These are phyloP conservation scores for Ginglymostoma cirratum DNA, from an alignment of 2,113 vertebrate genomes.

Conservation along the genomic window DNA sequence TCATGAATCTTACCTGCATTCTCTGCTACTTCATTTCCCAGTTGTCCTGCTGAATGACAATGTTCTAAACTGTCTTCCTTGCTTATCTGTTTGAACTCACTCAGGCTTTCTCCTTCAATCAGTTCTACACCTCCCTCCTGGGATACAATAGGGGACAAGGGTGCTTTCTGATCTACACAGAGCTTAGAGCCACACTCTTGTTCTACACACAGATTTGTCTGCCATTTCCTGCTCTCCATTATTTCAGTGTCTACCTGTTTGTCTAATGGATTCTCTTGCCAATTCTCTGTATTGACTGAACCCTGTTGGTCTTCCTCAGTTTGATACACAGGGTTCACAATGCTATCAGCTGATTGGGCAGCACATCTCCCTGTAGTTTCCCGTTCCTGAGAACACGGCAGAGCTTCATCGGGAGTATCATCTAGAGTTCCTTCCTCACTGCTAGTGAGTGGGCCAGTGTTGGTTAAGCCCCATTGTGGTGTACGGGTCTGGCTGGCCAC, in stretches of 20 bases:
- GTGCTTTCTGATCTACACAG: background rate
- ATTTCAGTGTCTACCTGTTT: slow-evolving; percentile 47
- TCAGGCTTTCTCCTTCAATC: background rate
- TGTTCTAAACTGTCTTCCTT: background rate
- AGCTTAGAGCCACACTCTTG: slow-evolving; percentile 45
- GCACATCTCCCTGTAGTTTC: slow-evolving; percentile 41
- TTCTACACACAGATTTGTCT: slow-evolving; percentile 50
- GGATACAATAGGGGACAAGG: background rate
- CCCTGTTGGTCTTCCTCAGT: slow-evolving; percentile 46
- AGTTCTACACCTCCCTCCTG: background rate
- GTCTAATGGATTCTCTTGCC: slow-evolving; percentile 49
- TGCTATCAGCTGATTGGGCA: slow-evolving; percentile 40
- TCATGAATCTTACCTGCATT: background rate
- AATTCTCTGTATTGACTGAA: slow-evolving; percentile 49
- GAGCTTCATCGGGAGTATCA: slow-evolving; percentile 43
- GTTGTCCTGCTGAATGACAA: background rate
- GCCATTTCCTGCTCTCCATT: slow-evolving; percentile 57
- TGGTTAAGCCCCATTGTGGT: slow-evolving; percentile 63
- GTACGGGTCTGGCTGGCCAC: slow-evolving; percentile 56
- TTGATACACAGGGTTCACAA: slow-evolving; percentile 48
- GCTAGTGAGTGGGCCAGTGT: slow-evolving; percentile 61
- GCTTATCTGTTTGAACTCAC: background rate
- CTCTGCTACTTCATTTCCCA: background rate
- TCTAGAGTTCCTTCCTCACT: slow-evolving; percentile 54
- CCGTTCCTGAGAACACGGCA: slow-evolving; percentile 46